A percentile compares a stretch with the other conserved stretches of the same genome.
Evolutionary conservation across 1,140 invertebrate genomes (phyloP).

Genomic region (Rhagoletis zephyria): DNA sequence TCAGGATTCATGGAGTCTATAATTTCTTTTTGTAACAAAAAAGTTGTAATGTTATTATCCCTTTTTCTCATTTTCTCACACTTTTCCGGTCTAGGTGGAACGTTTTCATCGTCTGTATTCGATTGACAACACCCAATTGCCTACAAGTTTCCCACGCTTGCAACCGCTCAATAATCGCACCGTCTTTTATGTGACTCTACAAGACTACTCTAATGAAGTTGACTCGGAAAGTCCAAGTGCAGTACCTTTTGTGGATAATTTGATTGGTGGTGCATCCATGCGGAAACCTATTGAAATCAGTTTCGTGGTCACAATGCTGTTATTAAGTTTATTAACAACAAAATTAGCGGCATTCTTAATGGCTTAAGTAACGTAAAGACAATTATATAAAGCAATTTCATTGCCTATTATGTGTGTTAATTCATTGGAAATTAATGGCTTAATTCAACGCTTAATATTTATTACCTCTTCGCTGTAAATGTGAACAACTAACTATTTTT

Average conservation of each 20-base stretch:
- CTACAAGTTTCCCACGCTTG: conserved; percentile 84
- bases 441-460: too few species aligned
- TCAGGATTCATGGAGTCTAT: too few species aligned
- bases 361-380: too few species aligned
- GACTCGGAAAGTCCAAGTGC: not conserved
- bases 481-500: too few species aligned
- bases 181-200: conserved; percentile 67
- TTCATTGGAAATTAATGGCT: not conserved
- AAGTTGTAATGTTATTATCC: not conserved
- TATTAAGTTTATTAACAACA: not conserved
- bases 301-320: not conserved
- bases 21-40: too few species aligned
- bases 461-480: too few species aligned
- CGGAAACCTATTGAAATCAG: not conserved
- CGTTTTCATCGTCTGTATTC: conserved; percentile 82
- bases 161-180: conserved; percentile 81
- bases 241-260: conserved; percentile 37
- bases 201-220: not conserved
- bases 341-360: not conserved
- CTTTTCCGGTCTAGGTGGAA: conserved; percentile 77
- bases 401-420: not conserved
- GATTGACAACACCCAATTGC: conserved; percentile 77
- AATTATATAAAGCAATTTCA: not conserved
- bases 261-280: not conserved
- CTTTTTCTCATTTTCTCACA: not conserved